Base-by-base conservation (phyloP, 1,140 invertebrate species). In the Hesperophylax magnus region DNA sequence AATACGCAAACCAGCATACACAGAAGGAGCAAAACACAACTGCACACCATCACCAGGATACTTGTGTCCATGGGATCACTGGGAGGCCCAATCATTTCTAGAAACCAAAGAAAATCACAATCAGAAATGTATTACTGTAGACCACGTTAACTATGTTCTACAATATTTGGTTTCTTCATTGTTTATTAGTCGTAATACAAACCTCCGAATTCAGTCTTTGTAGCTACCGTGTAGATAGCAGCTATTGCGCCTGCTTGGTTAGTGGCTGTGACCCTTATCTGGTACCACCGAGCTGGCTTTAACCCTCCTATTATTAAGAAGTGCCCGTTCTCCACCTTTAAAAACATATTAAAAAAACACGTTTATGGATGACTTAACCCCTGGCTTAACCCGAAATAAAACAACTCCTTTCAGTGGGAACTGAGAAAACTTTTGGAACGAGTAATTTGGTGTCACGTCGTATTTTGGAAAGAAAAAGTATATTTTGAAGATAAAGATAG, bases 241-340 rank as follows among this genome's bases (percentile, higher is more conserved):
- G 92, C 91, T 8, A 93, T 93, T 76, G 91, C 89, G 1, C 96
- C 96, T 27, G 96, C 96, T 84, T 96, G 95, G 86, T 96, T 97
- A 84, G 94, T 92, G 3, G 95, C 96, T 5, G 93, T 94, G 31
- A 97, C 91, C 84, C 93, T 91, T 81, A 97, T 87, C 85, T 93
- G 93, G 86, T 97, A 97, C 93, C 95, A 95, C 18, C 93, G 94
- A 0, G 93, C 94, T 2, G 95, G 94, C 75, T 92, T 88, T 82
- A 97, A 91, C 85, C 95, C 92, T 11, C 93, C 91, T 15, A 94
- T 91, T 47, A 84, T 60, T 11, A 82, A 31, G n/a, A 76, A 77
- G 27, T 65, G 52, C 34, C 63, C 72, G 15, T 22, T 31, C 61
- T 81, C 72, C 47, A 58, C 18, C 79, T 81, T 27, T 6, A 53